Conservation (phyloP, 2,888 invertebrate genomes). For the Trichopria drosophilae region DNA sequence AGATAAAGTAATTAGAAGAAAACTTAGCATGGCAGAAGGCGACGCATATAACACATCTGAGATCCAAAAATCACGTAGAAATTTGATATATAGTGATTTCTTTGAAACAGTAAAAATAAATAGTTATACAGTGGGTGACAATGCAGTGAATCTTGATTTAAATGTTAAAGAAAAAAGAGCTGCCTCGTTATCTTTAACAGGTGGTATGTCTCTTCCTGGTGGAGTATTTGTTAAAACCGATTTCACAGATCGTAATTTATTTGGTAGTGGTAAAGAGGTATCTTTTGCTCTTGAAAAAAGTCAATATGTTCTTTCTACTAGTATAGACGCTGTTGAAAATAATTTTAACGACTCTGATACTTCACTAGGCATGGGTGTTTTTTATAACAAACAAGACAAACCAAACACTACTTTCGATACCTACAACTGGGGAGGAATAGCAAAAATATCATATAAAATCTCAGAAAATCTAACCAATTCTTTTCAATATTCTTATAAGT, state of each 20-base stretch:
- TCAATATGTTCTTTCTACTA: conserved; percentile 11
- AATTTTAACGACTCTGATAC: conserved; percentile 12
- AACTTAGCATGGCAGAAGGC: conserved; percentile 16
- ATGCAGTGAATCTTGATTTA: conserved; percentile 17
- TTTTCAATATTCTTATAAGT: conserved; percentile 14
- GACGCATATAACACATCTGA: conserved; percentile 19
- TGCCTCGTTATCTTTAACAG: conserved; percentile 14
- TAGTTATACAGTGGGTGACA: conserved; percentile 13
- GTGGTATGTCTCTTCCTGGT: conserved; percentile 13
- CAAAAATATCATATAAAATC: conserved; percentile 18
- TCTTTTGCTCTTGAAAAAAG: conserved; percentile 14
- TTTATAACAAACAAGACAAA: conserved; percentile 16
- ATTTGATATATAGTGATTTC: conserved; percentile 13
- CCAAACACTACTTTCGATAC: conserved; percentile 12
- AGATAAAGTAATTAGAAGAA: conserved; percentile 18
- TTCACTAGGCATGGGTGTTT: conserved; percentile 14
- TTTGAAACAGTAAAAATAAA: conserved; percentile 19
- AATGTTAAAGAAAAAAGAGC: conserved; percentile 19
- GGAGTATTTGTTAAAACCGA: conserved; percentile 16
- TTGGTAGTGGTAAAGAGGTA: conserved; percentile 16
- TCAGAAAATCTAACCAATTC: conserved; percentile 16
- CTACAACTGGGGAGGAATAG: conserved; percentile 13
- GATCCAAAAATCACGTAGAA: conserved; percentile 15
- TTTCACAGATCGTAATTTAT: conserved; percentile 15
- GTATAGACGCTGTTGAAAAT: conserved; percentile 11